phyloP scores from a whole-genome alignment of 1,140 invertebrate genomes.

The honey bee (Apis mellifera) region Amel_HAv3.1 CM009932.2:15080501-15081000 shows the following conservation, averaged over 20 bases:
- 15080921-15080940: constrained; percentile 11
- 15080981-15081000: constrained; percentile 31
- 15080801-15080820: neutral
- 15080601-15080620: constrained; percentile 15
- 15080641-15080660: neutral
- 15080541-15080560: constrained; percentile 2
- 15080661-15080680: too few relatives aligned
- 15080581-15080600: neutral
- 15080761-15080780: neutral
- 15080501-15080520: constrained; percentile 16
- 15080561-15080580: neutral
- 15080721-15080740: neutral
- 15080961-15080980: constrained; percentile 46
- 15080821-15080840: neutral
- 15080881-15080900: neutral
- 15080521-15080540: neutral
- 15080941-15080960: constrained; percentile 56
- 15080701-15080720: neutral
- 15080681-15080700: neutral
- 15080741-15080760: neutral
- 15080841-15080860: neutral
- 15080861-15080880: neutral
- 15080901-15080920: neutral
- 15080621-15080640: neutral
- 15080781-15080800: too few relatives aligned